Base-by-base conservation (phyloP, 2,113 vertebrate genomes). In the Astur gentilis region DNA sequence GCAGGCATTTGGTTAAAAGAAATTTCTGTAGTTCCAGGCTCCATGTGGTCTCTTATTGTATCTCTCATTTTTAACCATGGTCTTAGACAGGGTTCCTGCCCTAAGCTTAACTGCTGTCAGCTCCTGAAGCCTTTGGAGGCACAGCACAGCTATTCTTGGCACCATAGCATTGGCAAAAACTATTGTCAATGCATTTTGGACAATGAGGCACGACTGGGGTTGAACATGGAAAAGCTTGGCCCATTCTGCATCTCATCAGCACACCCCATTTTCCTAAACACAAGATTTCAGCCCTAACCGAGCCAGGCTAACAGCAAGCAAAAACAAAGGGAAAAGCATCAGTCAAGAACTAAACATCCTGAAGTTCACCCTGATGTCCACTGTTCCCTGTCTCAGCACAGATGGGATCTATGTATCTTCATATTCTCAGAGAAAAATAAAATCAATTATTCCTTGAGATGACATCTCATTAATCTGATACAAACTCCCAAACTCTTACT, bases 121-220 rank as follows among this genome's bases (percentile, higher is more conserved):
- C 15, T 82, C 22, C 70, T 54, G 57, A 54, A 82, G 47, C 15
- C 14, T 71, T n/a, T 38, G 22, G 40, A 83, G 23, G 17, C 50
- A 77, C 15, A 65, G 50, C 34, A 70, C 29, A 21, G 18, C 25
- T 58, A 9, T 34, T 76, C n/a, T 64, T 11, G 11, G 32, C 21
- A 29, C 9, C 1, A 2, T 12, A 16, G 25, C 22, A 34, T 2
- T 31, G 77, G 6, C 44, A 76, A 47, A 80, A 87, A 45, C 34
- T 45, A 49, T 45, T 69, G 16, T 19, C 42, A 26, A 11, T 45
- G 14, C 2, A 26, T 52, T 91, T 55, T 47, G 8, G 72, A 69
- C 29, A 72, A 29, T 4, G 8, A 65, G n/a, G 5, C 5, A 7
- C 0, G 0, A 13, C 6, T 64, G 16, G 18, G 21, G 4, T 12